Conservation (phyloP, 2,113 vertebrate species). For the Collichthys lucidus region DNA sequence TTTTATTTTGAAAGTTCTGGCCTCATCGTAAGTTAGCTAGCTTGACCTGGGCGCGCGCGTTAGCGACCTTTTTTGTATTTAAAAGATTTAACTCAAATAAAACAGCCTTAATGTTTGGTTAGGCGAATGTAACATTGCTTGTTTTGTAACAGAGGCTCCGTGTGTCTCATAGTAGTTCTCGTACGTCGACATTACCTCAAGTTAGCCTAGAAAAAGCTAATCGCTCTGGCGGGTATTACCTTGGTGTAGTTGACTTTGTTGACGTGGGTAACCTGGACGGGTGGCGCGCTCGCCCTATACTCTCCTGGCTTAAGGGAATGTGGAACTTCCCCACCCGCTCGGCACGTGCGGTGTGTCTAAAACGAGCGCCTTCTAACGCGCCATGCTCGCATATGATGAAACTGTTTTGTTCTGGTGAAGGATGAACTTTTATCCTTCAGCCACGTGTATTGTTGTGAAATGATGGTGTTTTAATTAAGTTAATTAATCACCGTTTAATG, state of each 20-base stretch:
- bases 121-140: accelerated
- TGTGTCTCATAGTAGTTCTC: background rate
- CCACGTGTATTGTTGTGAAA: too few relatives aligned
- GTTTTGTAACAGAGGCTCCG: background rate
- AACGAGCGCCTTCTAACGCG: background rate
- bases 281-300: background rate
- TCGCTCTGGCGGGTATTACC: background rate
- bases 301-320: accelerated
- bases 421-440: background rate
- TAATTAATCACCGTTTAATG: background rate
- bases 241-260: background rate
- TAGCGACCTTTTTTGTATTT: background rate
- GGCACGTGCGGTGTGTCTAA: accelerated
- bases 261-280: background rate
- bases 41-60: slow-evolving; percentile 1
- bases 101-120: accelerated
- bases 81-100: background rate
- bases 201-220: slow-evolving; percentile 18
- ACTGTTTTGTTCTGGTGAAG: background rate
- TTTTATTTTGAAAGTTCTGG: slow-evolving; percentile 57
- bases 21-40: background rate
- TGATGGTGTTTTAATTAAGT: background rate
- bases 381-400: background rate
- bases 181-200: too few relatives aligned
- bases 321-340: background rate